Evolutionary conservation across 2,888 invertebrate species (phyloP).

Genomic region (Apantesis nais): DNA sequence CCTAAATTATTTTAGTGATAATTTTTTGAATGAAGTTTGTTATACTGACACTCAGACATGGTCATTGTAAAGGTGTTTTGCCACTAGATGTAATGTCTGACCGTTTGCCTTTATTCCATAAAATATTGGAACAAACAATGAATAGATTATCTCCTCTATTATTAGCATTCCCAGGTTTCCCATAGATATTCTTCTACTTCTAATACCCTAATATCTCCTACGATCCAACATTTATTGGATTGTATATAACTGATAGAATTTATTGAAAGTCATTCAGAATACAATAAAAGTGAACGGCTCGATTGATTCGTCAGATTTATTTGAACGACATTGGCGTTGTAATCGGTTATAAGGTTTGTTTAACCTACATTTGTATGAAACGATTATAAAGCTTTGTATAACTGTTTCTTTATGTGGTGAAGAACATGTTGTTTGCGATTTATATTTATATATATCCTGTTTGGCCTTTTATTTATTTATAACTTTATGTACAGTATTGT

Average conservation of each 20-base stretch:
- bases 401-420: neutral
- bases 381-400: slow-evolving; percentile 8
- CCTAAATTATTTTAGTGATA: no score
- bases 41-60: no score
- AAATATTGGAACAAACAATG: no score
- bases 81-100: no score
- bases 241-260: slow-evolving; percentile 24
- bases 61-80: no score
- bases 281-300: slow-evolving; percentile 14
- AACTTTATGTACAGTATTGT: no score
- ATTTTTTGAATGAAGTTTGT: no score
- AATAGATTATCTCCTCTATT: neutral
- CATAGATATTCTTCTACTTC: neutral
- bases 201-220: slow-evolving; percentile 3
- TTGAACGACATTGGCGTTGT: slow-evolving; percentile 5
- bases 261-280: slow-evolving; percentile 22
- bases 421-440: neutral
- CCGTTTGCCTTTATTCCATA: neutral
- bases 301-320: slow-evolving; percentile 37
- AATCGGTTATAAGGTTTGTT: slow-evolving; percentile 7
- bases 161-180: neutral
- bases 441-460: neutral
- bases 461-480: neutral
- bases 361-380: slow-evolving; percentile 11
- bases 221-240: slow-evolving; percentile 10